Evolutionary conservation across 2,888 invertebrate genomes (phyloP), one percentile per base, ranked within the genome.

Genomic region (Epistrophe eligans): DNA sequence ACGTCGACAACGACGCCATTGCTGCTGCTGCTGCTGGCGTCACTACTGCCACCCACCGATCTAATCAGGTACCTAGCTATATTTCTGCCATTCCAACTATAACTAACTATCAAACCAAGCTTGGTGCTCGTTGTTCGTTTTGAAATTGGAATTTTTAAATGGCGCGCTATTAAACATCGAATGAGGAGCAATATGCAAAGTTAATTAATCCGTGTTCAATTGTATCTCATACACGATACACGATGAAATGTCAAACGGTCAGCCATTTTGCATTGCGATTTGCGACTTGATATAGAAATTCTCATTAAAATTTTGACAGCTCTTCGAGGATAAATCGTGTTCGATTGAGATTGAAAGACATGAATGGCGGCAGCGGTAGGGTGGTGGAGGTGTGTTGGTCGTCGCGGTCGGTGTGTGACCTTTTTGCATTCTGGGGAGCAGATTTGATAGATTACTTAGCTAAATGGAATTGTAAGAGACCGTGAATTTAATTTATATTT

Each of bases 251-350:
- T 87, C 87, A 87, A 87, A 83, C 76, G 83, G 70, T 35, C 71
- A 79, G 24, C 79, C 70, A 57, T 58, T 77, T 82, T 38, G 72
- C 32, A 57, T 50, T 40, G 45, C 58, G 15, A 58, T 70, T 48
- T 45, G 52, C 32, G 52, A 35, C 35, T 40, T 38, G 43, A 32
- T 43, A 62, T 43, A 55, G 55, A 66, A 83, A 76, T 76, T 83
- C 83, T 83, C 87, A 87, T 87, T 87, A 83, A 87, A 79, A 76
- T 83, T 87, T 87, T 83, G 87, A 87, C 87, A 83, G 82, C 66
- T 76, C 82, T 76, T 87, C 83, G 87, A 83, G 82, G 85, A 77
- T 85, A 85, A 83, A 83, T 79, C 82, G 85, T 81, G 76, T 81
- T 72, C 55, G 52, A 55, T 70, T 73, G 81, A 81, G 64, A 81